Evolutionary conservation across 30 jellyfish, hydroid and myxozoan species (phyloP).

Genomic region (Catostylus mosaicus): DNA sequence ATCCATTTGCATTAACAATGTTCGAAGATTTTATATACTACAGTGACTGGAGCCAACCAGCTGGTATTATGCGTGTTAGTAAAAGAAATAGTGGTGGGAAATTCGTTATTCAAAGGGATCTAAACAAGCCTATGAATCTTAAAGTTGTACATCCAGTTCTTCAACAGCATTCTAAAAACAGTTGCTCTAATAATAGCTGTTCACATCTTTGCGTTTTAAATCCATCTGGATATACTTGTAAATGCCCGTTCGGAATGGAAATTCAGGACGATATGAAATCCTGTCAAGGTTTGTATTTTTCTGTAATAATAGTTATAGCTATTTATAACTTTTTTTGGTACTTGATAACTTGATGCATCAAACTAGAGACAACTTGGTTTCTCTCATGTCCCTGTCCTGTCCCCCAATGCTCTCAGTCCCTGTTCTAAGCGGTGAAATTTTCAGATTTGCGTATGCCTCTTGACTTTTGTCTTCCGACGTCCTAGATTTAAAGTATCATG

Average conservation of each 20-base stretch:
- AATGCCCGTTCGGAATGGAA: slow-evolving; percentile 93
- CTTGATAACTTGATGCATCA: too few relatives aligned
- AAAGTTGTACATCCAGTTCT: slow-evolving; percentile 90
- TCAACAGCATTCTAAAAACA: slow-evolving; percentile 51
- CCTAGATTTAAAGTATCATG: background rate
- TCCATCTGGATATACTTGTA: slow-evolving; percentile 84
- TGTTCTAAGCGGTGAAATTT: background rate
- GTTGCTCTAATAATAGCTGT: slow-evolving; percentile 67
- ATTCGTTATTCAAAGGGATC: slow-evolving; percentile 31
- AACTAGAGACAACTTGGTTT: too few relatives aligned
- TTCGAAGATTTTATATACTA: slow-evolving; percentile 88
- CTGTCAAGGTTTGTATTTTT: slow-evolving; percentile 70
- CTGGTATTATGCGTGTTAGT: slow-evolving; percentile 77
- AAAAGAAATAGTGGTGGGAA: slow-evolving; percentile 70
- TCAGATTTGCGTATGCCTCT: background rate
- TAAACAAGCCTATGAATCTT: slow-evolving; percentile 89
- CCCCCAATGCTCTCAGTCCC: background rate
- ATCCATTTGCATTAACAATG: slow-evolving; percentile 87
- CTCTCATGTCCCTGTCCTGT: too few relatives aligned
- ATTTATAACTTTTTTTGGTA: too few relatives aligned
- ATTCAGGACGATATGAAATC: slow-evolving; percentile 41
- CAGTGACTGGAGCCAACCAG: slow-evolving; percentile 96
- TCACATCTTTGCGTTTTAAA: slow-evolving; percentile 88
- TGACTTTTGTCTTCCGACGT: too few relatives aligned
- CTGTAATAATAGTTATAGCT: too few relatives aligned